phyloP scores from a whole-genome alignment of 2,797 vertebrate genomes.

The Sebastes jordani region DNA sequence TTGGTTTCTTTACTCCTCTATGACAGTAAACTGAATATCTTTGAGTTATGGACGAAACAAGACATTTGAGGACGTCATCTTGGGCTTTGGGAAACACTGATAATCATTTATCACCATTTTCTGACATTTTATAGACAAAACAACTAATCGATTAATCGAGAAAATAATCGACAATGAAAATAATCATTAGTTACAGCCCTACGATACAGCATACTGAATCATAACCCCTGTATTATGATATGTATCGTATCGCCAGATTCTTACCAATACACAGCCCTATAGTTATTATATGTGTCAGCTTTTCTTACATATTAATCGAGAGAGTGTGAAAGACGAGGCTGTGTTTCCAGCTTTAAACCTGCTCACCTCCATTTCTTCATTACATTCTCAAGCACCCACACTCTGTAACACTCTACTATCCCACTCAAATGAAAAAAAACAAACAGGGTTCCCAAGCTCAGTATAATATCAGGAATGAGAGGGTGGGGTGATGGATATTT shows the following conservation, averaged over 20 bases:
- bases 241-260: neutral
- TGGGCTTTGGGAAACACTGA: no score
- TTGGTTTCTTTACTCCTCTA: accelerated
- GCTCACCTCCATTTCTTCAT: neutral
- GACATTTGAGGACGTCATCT: no score
- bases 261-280: neutral
- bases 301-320: neutral
- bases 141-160: no score
- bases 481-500: slow-evolving; percentile 49
- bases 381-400: neutral
- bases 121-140: no score
- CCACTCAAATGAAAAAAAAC: slow-evolving; percentile 26
- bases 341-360: neutral
- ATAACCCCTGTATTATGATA: neutral
- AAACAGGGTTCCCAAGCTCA: slow-evolving; percentile 3
- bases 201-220: neutral
- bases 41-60: no score
- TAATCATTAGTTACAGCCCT: no score
- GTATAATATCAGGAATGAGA: slow-evolving; percentile 43
- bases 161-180: no score
- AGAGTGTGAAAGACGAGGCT: neutral
- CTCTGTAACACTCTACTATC: neutral
- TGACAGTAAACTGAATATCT: no score
- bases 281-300: neutral
- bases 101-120: no score